phyloP scores from a whole-genome alignment of 2,797 vertebrate genomes.

The Rhynchotus rufescens region DNA sequence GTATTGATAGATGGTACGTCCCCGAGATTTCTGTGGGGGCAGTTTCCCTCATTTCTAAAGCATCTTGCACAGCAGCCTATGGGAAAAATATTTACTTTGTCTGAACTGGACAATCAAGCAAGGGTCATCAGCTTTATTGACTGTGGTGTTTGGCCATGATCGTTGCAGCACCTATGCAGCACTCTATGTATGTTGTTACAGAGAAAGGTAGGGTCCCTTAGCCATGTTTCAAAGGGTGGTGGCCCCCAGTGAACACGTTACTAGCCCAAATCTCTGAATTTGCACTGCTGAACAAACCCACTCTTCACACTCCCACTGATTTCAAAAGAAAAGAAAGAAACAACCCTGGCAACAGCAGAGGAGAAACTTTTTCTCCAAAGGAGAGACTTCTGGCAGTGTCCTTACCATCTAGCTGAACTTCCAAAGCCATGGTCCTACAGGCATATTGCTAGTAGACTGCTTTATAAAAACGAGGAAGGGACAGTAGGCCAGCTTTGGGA shows the following conservation, averaged over 20 bases:
- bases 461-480: neutral
- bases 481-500: neutral
- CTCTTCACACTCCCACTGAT: neutral
- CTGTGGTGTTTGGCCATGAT: constrained; percentile 12
- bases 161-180: neutral
- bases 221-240: rapidly evolving
- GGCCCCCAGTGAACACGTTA: neutral
- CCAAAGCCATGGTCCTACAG: neutral
- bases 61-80: neutral
- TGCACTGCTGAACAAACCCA: neutral
- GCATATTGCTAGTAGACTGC: neutral
- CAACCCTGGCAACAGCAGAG: neutral
- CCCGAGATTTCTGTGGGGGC: constrained; percentile 39
- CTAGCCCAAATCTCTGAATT: neutral
- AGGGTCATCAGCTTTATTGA: constrained; percentile 38
- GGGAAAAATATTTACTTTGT: constrained; percentile 12
- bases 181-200: neutral
- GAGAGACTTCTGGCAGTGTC: neutral
- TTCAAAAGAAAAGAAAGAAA: neutral
- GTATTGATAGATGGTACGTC: constrained; percentile 36
- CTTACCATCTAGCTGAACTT: neutral
- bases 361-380: neutral
- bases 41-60: constrained; percentile 15
- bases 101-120: neutral
- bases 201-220: neutral